Conservation (phyloP, 2,113 vertebrate species). For the Alligator mississippiensis region DNA sequence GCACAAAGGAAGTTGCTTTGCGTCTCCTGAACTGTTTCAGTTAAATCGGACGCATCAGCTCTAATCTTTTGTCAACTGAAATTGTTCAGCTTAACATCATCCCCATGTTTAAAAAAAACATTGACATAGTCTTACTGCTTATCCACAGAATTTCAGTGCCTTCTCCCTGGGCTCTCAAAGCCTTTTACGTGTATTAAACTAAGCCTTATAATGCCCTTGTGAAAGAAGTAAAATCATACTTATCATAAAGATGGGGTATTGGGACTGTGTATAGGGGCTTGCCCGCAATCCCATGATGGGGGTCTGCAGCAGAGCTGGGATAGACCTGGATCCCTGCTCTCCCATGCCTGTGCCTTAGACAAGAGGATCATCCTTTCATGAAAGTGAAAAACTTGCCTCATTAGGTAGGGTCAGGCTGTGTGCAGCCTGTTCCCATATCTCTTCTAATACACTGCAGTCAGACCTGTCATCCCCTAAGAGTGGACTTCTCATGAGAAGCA, state of each 20-base stretch:
- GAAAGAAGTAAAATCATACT: not conserved
- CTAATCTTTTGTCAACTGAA: not conserved
- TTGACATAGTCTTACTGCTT: not conserved
- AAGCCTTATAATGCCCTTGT: not conserved
- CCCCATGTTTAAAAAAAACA: not conserved
- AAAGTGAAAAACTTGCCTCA: not conserved
- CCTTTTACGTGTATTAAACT: not conserved
- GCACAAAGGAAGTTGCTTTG: not conserved
- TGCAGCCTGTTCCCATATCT: not conserved
- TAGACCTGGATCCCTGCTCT: not conserved
- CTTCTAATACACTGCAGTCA: not conserved
- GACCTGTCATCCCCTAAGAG: not conserved
- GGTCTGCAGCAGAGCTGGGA: too few relatives aligned
- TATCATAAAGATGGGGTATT: not conserved
- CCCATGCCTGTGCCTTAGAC: not conserved
- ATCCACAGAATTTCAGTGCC: not conserved
- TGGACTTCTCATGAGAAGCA: not conserved
- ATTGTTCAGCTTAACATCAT: conserved; percentile 3
- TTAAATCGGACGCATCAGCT: not conserved
- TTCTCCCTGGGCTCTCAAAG: not conserved
- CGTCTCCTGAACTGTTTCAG: not conserved
- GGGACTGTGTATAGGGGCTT: not conserved
- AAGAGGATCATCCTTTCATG: not conserved
- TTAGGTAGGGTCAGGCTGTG: fast-evolving
- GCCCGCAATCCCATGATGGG: not conserved